These are phyloP conservation scores for Agrilus cyanescens DNA, from an alignment of 2,888 invertebrate genomes.

Conservation along the genomic window DNA sequence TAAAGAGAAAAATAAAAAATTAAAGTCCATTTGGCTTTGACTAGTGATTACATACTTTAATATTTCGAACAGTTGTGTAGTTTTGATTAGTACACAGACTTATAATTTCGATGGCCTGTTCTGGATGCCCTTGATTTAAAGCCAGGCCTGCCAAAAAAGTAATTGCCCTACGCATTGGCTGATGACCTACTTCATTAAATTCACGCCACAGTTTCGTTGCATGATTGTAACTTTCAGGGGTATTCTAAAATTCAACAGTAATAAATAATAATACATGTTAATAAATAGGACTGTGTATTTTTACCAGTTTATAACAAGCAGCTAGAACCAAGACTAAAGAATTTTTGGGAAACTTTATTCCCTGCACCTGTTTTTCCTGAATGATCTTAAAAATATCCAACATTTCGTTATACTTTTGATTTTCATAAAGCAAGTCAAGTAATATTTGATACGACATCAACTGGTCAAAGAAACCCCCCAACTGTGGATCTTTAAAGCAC, in stretches of 20 bases:
- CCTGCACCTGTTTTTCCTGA: constrained; percentile 47
- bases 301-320: constrained; percentile 65
- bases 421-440: constrained; percentile 58
- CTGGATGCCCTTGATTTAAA: constrained; percentile 53
- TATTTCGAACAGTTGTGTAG: constrained; percentile 57
- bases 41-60: constrained; percentile 41
- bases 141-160: constrained; percentile 56
- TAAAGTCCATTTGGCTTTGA: neutral
- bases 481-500: constrained; percentile 50
- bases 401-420: constrained; percentile 55
- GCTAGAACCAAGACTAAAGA: constrained; percentile 53
- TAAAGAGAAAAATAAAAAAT: constrained; percentile 4
- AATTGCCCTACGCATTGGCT: constrained; percentile 48
- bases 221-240: constrained; percentile 50
- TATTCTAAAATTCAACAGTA: constrained; percentile 45
- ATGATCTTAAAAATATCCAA: constrained; percentile 50
- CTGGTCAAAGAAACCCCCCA: constrained; percentile 62
- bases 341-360: constrained; percentile 56
- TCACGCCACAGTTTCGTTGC: constrained; percentile 51
- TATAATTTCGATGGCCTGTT: constrained; percentile 55
- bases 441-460: constrained; percentile 53
- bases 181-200: constrained; percentile 42
- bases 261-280: neutral
- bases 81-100: constrained; percentile 41
- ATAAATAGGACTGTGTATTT: constrained; percentile 7